phyloP scores from a whole-genome alignment of 2,888 invertebrate genomes.

The Petrophora chlorosata region DNA sequence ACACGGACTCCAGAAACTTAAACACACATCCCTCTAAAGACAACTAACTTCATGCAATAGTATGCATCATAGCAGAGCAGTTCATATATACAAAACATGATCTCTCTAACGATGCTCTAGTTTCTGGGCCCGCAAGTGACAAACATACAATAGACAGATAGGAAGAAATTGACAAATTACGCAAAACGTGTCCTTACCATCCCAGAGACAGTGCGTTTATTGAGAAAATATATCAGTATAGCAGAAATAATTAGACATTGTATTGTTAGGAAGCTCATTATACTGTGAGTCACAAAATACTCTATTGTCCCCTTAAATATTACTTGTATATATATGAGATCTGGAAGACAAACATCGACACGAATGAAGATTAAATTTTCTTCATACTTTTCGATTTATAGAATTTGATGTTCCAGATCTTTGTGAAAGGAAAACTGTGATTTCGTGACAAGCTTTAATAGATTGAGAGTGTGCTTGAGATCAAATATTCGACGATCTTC shows the following conservation, averaged over 20 bases:
- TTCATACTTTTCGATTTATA: conserved; percentile 4
- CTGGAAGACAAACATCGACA: conserved; percentile 22
- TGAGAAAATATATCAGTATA: conserved; percentile 69
- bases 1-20: conserved; percentile 63
- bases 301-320: conserved; percentile 19
- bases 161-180: conserved; percentile 56
- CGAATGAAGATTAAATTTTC: conserved; percentile 6
- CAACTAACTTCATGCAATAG: conserved; percentile 52
- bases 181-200: conserved; percentile 77
- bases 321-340: conserved; percentile 22
- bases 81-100: conserved; percentile 29
- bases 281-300: conserved; percentile 54
- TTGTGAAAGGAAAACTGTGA: conserved; percentile 29
- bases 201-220: conserved; percentile 72
- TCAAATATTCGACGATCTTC: conserved; percentile 14
- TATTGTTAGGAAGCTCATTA: conserved; percentile 56
- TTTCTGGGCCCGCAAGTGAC: conserved; percentile 65
- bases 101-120: conserved; percentile 38
- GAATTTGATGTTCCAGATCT: conserved; percentile 25
- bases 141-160: conserved; percentile 53
- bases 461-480: conserved; percentile 31
- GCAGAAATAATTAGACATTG: conserved; percentile 58
- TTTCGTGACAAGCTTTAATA: conserved; percentile 46
- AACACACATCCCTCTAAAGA: conserved; percentile 47
- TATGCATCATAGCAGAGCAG: conserved; percentile 37